Evolutionary conservation across 2,888 invertebrate genomes (phyloP), one percentile per base, ranked within the genome.

Genomic region (Deroplatys truncata): DNA sequence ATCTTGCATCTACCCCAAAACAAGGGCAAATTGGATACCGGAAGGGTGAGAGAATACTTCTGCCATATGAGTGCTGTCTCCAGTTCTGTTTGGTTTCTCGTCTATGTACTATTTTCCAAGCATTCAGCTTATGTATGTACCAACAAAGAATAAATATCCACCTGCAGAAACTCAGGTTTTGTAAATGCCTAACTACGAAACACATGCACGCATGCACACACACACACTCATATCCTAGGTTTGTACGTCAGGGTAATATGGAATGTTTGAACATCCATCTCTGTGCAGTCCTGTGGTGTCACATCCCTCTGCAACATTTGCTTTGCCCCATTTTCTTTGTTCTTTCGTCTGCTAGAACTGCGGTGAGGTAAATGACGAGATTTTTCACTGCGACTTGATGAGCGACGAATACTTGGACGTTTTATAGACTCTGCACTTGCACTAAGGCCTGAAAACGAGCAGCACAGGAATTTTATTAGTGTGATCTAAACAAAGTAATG

Each of bases 361-460:
- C 95, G 93, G 84, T 94, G 94, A n/a, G 94, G 92, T 82, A 93
- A 92, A 83, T 93, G 92, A 25, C 94, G 93, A 7, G 93, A 94
- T 90, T 94, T 94, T 90, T 94, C 94, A 84, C 89, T 83, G 90
- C 94, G 93, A 83, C 94, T 94, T 0, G 94, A 94, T 7, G 93
- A 93, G 87, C 94, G 92, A 89, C 96, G 94, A 89, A 95, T 93
- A 92, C 95, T 94, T 90, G 95, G 94, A 91, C 95, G 93, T 92
- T 95, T 95, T 91, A 95, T 94, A 86, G 95, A 96, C 93, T 96
- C 96, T 88, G 95, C 95, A 92, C 95, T 96, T 89, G 95, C 94
- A 91, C 95, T 95, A 92, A 95, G 93, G 92, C 95, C 95, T 90
- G 84, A 82, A 86, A 83, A 43, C 13, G 8, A 43, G 43, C 83